Evolutionary conservation across 2,113 vertebrate species (phyloP).

Genomic region (Hippocampus comes): DNA sequence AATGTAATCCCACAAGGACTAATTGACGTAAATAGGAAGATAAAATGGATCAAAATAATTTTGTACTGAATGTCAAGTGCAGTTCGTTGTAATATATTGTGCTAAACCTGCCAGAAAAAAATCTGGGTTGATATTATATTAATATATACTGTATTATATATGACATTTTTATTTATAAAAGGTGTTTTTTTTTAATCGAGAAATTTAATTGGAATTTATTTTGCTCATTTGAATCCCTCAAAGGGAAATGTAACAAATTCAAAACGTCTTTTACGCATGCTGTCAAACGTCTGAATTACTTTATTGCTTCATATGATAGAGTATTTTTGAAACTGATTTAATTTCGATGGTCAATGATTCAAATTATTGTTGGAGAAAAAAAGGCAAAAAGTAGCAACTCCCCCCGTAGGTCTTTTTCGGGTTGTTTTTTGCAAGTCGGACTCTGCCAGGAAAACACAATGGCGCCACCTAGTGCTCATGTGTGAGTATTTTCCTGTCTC

Average conservation of each 20-base stretch:
- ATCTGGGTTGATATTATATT: too few species aligned
- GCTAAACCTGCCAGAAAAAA: too few species aligned
- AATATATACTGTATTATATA: too few species aligned
- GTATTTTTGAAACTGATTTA: neutral
- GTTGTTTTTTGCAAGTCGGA: neutral
- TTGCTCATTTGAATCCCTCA: neutral
- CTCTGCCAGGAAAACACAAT: neutral
- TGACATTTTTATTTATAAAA: too few species aligned
- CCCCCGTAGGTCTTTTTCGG: neutral
- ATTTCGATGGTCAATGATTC: neutral
- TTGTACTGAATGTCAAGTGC: too few species aligned
- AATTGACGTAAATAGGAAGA: too few species aligned
- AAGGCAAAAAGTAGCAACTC: neutral
- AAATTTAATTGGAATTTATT: neutral
- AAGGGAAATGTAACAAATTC: neutral
- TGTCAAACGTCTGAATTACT: neutral
- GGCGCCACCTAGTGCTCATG: conserved; percentile 22
- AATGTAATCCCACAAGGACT: too few species aligned
- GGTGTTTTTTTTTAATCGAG: neutral
- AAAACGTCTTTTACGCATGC: too few species aligned
- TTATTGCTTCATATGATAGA: too few species aligned
- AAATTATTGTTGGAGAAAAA: neutral
- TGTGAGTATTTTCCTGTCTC: neutral
- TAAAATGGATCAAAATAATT: too few species aligned
- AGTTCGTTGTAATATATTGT: too few species aligned